Evolutionary conservation across 1,140 invertebrate species (phyloP), one percentile per base, ranked within the genome.

Genomic region (Leptestheria dahalacensis): DNA sequence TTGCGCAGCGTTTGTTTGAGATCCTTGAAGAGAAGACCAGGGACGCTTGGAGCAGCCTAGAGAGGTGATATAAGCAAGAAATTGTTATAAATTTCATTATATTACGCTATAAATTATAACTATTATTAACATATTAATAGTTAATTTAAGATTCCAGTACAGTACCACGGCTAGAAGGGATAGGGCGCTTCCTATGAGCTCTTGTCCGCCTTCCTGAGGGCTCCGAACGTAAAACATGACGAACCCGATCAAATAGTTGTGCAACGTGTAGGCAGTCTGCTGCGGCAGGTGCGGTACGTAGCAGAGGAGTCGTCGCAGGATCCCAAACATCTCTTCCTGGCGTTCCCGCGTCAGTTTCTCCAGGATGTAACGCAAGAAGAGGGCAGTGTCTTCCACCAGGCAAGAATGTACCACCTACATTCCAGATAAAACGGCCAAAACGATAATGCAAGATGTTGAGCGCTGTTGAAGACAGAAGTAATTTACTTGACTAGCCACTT

Each of bases 21-120:
- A 74, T 99, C 97, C 75, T 99, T 99, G 66, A 99, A 97, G 83
- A 97, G 96, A 60, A 99, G 94, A 46, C 95, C 96, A 70, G 98
- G 93, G 0, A 99, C 94, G 70, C 90, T 92, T 63, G 82, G 79
- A n/a, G 51, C 48, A 48, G 52, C 58, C 58, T 60, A 53, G n/a
- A n/a, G n/a, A n/a, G n/a, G n/a, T n/a, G n/a, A 51, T 23, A 18
- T 10, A 23, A 90, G 87, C 1, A 97, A 91, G 18, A 48, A 57
- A 52, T 20, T 48, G 20, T 56, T 58, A 41, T 24, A 24, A 61
- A 62, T 50, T 28, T 53, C 20, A 58, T 64, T 62, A 12, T 52
- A 48, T 29, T 57, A 21, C 15, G 48, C 21, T 41, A 33, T n/a
- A n/a, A 25, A 20, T 28, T 50, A 57, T 54, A 67, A 52, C 60